Percentiles rank a stretch among this genome's conserved stretches.
Evolutionary conservation across 2,113 vertebrate species (phyloP).

Genomic region (Columba livia): DNA sequence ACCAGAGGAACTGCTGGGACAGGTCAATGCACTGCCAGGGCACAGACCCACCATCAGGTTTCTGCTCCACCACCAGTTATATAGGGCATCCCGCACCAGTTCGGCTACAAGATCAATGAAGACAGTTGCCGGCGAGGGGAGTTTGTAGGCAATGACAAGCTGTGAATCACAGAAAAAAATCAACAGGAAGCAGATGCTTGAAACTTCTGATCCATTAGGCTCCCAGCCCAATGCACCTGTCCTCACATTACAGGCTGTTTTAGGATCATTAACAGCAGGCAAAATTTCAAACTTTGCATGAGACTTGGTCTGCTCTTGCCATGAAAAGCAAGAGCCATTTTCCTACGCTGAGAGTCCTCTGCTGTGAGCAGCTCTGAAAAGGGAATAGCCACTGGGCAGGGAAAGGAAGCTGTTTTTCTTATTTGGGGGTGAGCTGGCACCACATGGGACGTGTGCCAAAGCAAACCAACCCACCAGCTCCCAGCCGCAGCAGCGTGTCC

Average conservation of each 20-base stretch:
- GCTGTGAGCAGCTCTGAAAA: not conserved
- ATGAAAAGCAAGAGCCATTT: not conserved
- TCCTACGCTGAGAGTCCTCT: not conserved
- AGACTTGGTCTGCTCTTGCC: not conserved
- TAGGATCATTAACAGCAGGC: not conserved
- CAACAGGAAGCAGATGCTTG: not conserved
- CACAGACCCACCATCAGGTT: no score
- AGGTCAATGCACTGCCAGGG: rapidly evolving
- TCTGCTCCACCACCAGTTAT: not conserved
- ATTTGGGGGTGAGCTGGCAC: not conserved
- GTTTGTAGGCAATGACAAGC: not conserved
- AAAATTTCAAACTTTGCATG: not conserved
- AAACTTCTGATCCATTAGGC: not conserved
- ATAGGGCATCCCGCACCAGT: not conserved
- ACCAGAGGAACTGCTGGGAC: rapidly evolving
- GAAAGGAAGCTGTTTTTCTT: not conserved
- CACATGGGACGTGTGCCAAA: not conserved
- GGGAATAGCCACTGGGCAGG: not conserved
- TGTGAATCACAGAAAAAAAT: not conserved
- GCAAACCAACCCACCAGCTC: not conserved
- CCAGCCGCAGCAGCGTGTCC: rapidly evolving
- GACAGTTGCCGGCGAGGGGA: not conserved
- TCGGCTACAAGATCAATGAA: not conserved
- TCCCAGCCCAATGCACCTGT: not conserved
- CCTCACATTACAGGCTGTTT: not conserved